Conservation (phyloP, 1,140 invertebrate species). For the Heliconius congener region DNA sequence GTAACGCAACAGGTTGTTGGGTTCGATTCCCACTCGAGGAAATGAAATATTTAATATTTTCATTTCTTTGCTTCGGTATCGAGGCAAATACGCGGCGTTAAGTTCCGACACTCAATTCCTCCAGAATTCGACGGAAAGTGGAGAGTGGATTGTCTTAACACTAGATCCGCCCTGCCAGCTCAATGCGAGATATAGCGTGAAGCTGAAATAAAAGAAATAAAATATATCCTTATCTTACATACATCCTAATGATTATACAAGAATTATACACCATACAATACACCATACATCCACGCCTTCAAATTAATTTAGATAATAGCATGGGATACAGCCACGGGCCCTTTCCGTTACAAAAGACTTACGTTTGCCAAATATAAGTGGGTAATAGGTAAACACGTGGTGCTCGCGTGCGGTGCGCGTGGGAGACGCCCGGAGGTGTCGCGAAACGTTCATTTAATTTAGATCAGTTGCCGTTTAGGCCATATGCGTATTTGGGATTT, state of each 20-base stretch:
- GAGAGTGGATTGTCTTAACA: no score
- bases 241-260: not conserved
- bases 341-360: slow-evolving; percentile 43
- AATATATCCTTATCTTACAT: not conserved
- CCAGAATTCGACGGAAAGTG: no score
- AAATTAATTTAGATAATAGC: slow-evolving; percentile 31
- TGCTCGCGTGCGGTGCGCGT: slow-evolving; percentile 18
- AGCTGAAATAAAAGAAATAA: not conserved
- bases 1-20: no score
- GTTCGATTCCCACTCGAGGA: no score
- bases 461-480: slow-evolving; percentile 30
- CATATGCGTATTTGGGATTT: slow-evolving; percentile 22
- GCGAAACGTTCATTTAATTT: slow-evolving; percentile 34
- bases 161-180: no score
- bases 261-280: not conserved
- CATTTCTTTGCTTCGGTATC: no score
- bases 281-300: not conserved
- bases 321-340: slow-evolving; percentile 61
- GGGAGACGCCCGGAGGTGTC: slow-evolving; percentile 38
- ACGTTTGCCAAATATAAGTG: slow-evolving; percentile 27
- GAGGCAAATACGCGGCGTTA: no score
- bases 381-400: slow-evolving; percentile 21
- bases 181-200: no score
- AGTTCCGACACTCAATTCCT: no score
- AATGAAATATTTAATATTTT: no score